A percentile compares a stretch with the other conserved stretches of the same genome.
phyloP scores from a whole-genome alignment of 2,888 invertebrate genomes.

The Volucella bombylans region DNA sequence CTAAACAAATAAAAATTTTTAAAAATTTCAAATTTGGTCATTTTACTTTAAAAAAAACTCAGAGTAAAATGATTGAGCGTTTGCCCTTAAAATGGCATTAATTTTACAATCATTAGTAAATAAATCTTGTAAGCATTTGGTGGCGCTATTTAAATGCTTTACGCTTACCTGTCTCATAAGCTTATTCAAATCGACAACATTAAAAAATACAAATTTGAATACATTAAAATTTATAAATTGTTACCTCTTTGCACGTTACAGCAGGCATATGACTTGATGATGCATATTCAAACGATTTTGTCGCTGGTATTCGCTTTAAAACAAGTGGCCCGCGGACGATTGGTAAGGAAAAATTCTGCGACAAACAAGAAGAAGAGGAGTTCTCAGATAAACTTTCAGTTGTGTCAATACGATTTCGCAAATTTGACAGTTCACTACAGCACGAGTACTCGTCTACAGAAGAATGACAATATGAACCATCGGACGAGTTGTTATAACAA shows the following conservation, averaged over 20 bases:
- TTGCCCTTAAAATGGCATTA: no score
- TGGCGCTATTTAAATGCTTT: no score
- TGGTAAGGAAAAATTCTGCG: constrained; percentile 68
- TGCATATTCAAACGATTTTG: constrained; percentile 78
- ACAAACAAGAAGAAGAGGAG: constrained; percentile 75
- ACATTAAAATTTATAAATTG: constrained; percentile 64
- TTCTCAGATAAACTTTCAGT: constrained; percentile 74
- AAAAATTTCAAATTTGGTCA: no score
- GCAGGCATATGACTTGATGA: constrained; percentile 76
- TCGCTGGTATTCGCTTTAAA: constrained; percentile 77
- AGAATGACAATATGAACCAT: constrained; percentile 20
- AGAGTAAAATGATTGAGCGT: no score
- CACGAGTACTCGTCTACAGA: constrained; percentile 30
- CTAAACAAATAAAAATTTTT: no score
- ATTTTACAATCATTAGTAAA: no score
- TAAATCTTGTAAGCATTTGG: no score
- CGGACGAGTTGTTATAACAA: constrained; percentile 18
- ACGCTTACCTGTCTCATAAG: neutral
- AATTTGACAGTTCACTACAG: constrained; percentile 28
- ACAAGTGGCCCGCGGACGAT: constrained; percentile 70
- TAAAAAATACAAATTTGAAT: neutral
- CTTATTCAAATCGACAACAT: neutral
- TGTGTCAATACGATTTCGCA: constrained; percentile 52
- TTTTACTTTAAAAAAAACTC: no score
- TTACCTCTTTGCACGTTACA: constrained; percentile 77